phyloP scores from a whole-genome alignment of 2,113 vertebrate species.

The Nycticryphes semicollaris region DNA sequence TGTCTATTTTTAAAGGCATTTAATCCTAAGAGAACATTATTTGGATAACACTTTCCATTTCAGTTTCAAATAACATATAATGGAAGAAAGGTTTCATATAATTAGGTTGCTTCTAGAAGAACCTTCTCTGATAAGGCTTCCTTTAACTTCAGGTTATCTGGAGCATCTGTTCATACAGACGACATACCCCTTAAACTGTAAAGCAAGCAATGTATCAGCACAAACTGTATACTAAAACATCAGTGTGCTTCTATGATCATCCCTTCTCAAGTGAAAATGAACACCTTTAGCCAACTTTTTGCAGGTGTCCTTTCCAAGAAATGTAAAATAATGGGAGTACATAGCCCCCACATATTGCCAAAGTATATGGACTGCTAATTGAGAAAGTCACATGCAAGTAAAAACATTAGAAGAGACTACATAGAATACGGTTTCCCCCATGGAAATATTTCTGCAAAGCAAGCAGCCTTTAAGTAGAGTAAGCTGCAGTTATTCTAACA shows the following conservation, averaged over 20 bases:
- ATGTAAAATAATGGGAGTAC: not conserved
- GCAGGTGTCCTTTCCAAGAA: not conserved
- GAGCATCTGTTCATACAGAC: not conserved
- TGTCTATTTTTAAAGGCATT: not conserved
- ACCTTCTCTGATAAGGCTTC: not conserved
- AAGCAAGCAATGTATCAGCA: not conserved
- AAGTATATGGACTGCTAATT: not conserved
- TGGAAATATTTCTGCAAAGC: constrained; percentile 42
- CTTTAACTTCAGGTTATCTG: not conserved
- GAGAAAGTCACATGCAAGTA: not conserved
- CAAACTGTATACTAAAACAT: not conserved
- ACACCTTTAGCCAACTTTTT: not conserved
- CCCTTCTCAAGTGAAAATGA: not conserved
- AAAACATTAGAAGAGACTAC: not conserved
- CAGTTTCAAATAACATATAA: not conserved
- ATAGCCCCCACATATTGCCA: rapidly evolving
- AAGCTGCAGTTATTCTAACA: constrained; percentile 20
- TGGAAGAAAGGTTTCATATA: not conserved
- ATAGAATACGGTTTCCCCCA: not conserved
- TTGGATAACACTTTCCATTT: not conserved
- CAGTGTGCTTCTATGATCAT: not conserved
- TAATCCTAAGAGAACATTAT: not conserved
- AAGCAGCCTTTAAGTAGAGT: not conserved
- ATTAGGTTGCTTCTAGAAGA: not conserved
- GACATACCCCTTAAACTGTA: not conserved